Evolutionary conservation across 2,888 invertebrate species (phyloP), one percentile per base, ranked within the genome.

Genomic region (Dryadula phaetusa): DNA sequence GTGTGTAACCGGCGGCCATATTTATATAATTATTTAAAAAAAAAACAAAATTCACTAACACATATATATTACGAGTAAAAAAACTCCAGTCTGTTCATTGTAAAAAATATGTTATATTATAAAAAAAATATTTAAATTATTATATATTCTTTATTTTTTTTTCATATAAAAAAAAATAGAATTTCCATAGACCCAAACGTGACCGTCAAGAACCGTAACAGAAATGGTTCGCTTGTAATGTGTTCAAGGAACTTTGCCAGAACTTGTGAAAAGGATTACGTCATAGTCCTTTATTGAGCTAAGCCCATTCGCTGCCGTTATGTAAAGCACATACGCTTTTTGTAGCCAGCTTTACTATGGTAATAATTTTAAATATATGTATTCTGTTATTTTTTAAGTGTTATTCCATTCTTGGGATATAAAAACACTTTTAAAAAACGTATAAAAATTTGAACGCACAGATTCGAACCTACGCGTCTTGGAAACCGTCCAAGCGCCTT

Each of bases 1-100:
- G 64, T 20, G 49, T 64, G 16, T 64, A 64, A 14, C 58, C 58
- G n/a, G 60, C 22, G 37, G 56, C 56, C 56, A 56, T 56, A 40
- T 20, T 56, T 10, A 8, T 46, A 14, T 18, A 2, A 20, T 10
- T 2, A 46, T 2, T 12, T 1, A 3, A 20, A 10, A 46, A 0
- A 10, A 3, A 20, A 46, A 1, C 7, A 46, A 46, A 20, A 37
- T 2, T 3, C 12, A 37, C 37, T 12, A 12, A 37, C 10, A 12
- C 2, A 1, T 12, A 46, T 10, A 20, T 12, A 3, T 20, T 10
- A 20, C 12, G 0, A 8, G 2, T 46, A 44, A 18, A 16, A 16
- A 20, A 10, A 46, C 10, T 0, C 20, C 18, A 20, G 3, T 12
- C 1, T 37, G 12, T 37, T 12, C 2, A 37, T 37, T 12, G 1